Percentiles rank a stretch among this genome's conserved stretches.
phyloP scores from a whole-genome alignment of 2,113 vertebrate genomes.

The Oreochromis niloticus region DNA sequence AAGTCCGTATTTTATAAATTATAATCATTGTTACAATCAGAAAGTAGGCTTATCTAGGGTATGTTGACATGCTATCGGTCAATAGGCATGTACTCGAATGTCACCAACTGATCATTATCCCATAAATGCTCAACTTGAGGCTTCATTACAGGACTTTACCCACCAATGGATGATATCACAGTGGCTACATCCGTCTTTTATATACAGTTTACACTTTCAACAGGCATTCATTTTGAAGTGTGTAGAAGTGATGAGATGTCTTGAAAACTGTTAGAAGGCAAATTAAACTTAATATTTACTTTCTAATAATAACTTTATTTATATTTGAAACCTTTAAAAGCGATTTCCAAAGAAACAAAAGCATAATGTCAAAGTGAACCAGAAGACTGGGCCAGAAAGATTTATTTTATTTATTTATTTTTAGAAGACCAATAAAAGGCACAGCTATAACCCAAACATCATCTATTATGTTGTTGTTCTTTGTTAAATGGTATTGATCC shows the following conservation, averaged over 20 bases:
- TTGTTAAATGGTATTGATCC: not conserved
- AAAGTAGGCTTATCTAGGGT: not conserved
- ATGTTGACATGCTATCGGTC: not conserved
- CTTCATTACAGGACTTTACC: not conserved
- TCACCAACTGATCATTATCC: not conserved
- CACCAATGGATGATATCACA: not conserved
- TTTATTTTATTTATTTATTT: too few species aligned
- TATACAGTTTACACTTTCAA: not conserved
- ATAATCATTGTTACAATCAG: not conserved
- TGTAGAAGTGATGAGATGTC: not conserved
- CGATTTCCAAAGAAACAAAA: not conserved
- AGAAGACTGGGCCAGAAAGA: not conserved
- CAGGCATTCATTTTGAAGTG: not conserved
- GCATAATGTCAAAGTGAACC: not conserved
- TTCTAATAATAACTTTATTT: not conserved
- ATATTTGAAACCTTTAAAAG: not conserved
- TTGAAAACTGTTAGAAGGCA: not conserved
- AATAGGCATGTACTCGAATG: not conserved
- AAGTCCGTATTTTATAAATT: not conserved
- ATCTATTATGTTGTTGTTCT: not conserved
- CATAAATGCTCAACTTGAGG: not conserved
- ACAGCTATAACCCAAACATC: not conserved
- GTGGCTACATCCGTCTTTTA: not conserved
- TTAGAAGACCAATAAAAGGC: rapidly evolving
- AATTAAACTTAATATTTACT: rapidly evolving